Conservation (phyloP, 1,140 invertebrate genomes). For the Lepidurus arcticus region DNA sequence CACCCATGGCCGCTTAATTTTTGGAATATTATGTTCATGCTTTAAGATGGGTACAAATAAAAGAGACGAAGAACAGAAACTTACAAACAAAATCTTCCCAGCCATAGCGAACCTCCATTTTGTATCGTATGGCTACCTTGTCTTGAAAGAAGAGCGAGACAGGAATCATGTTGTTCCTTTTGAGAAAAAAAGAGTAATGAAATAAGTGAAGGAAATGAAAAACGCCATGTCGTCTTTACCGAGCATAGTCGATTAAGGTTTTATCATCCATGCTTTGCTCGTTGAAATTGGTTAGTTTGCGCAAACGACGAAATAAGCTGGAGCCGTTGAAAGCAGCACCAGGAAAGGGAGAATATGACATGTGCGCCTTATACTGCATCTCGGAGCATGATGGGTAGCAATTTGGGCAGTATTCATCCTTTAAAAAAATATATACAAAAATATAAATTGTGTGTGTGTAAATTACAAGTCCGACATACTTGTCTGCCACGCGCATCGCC, state of each 20-base stretch:
- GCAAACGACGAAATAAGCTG: not conserved
- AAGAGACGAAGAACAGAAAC: not conserved
- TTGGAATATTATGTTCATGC: too few relatives aligned
- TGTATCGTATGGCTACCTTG: not conserved
- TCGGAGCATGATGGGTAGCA: not conserved
- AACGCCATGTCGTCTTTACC: not conserved
- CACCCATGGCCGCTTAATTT: slow-evolving; percentile 27
- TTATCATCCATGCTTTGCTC: not conserved
- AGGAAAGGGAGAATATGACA: not conserved
- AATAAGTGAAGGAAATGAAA: not conserved
- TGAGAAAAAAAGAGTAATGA: not conserved
- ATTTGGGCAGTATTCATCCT: not conserved
- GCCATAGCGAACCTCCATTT: not conserved
- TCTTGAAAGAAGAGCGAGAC: not conserved
- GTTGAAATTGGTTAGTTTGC: not conserved
- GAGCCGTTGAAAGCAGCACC: not conserved
- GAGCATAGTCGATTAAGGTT: not conserved
- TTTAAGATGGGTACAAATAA: not conserved
- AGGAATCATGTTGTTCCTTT: not conserved
- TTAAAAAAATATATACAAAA: not conserved
- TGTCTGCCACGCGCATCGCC: not conserved
- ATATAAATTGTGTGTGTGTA: too few relatives aligned
- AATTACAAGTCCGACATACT: not conserved
- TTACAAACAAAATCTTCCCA: slow-evolving; percentile 10
- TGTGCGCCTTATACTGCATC: not conserved